A percentile compares a stretch with the other conserved stretches of the same genome.
Evolutionary conservation across 2,797 vertebrate species (phyloP).

Genomic region (Alosa sapidissima): DNA sequence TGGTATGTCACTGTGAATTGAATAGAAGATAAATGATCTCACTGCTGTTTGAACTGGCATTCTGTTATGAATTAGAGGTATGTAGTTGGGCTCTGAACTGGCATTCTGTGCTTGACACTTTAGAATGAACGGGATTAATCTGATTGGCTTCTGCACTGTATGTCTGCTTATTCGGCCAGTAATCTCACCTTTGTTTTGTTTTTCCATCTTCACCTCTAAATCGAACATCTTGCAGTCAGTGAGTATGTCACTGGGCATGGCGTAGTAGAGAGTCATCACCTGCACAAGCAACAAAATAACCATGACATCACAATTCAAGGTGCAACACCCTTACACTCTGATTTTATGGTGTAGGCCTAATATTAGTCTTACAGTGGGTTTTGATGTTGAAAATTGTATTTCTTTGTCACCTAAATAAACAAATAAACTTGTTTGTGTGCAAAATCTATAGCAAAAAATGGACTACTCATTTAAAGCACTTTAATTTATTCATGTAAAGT

Average conservation of each 20-base stretch:
- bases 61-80: too few species aligned
- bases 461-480: too few species aligned
- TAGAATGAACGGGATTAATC: too few species aligned
- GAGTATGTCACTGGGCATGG: conserved; percentile 62
- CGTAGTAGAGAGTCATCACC: conserved; percentile 81
- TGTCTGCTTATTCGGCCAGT: background rate
- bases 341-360: background rate
- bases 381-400: too few species aligned
- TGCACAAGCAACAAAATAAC: conserved; percentile 37
- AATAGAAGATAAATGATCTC: background rate
- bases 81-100: too few species aligned
- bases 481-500: too few species aligned
- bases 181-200: background rate
- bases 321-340: background rate
- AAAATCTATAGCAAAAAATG: too few species aligned
- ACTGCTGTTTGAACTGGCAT: too few species aligned
- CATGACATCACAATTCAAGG: background rate
- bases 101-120: too few species aligned
- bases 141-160: too few species aligned
- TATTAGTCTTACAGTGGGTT: background rate
- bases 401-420: too few species aligned
- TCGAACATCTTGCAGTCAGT: conserved; percentile 75
- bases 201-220: conserved; percentile 66
- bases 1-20: background rate
- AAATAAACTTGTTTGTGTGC: too few species aligned